phyloP scores from a whole-genome alignment of 2,113 vertebrate genomes.

The Petaurus breviceps region DNA sequence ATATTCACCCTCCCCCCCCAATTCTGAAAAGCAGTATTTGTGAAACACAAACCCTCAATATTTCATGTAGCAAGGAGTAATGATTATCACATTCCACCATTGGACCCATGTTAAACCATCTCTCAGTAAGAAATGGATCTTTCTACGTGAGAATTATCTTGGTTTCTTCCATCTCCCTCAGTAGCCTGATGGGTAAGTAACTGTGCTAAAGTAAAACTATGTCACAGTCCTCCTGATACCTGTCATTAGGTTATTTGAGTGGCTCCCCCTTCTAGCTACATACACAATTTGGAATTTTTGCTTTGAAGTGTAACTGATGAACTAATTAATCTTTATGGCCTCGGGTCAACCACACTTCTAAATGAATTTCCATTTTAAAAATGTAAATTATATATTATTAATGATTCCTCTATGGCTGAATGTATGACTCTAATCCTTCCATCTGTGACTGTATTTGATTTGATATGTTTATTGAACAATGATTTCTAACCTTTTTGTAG shows the following conservation, averaged over 20 bases:
- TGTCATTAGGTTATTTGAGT: neutral
- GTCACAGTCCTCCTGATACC: neutral
- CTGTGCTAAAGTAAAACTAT: neutral
- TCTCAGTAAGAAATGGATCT: neutral
- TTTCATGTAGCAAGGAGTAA: conserved; percentile 44
- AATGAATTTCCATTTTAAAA: conserved; percentile 1
- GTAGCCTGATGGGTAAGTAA: neutral
- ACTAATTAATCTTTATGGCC: neutral
- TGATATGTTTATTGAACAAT: neutral
- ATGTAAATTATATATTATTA: neutral
- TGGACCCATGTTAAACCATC: neutral
- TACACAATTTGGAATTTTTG: neutral
- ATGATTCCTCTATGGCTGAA: neutral
- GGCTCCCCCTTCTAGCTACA: neutral
- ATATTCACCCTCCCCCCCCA: conserved; percentile 35
- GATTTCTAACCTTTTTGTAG: conserved; percentile 50
- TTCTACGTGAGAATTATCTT: neutral
- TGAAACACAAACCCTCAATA: conserved; percentile 27
- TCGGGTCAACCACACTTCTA: neutral
- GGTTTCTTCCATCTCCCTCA: neutral
- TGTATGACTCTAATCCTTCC: neutral
- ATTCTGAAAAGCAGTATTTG: conserved; percentile 61
- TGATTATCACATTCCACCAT: conserved; percentile 44
- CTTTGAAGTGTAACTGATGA: conserved; percentile 1
- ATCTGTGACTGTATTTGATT: neutral